Base-by-base conservation (phyloP, 2,797 vertebrate species). In the Lutjanus campechanus region DNA sequence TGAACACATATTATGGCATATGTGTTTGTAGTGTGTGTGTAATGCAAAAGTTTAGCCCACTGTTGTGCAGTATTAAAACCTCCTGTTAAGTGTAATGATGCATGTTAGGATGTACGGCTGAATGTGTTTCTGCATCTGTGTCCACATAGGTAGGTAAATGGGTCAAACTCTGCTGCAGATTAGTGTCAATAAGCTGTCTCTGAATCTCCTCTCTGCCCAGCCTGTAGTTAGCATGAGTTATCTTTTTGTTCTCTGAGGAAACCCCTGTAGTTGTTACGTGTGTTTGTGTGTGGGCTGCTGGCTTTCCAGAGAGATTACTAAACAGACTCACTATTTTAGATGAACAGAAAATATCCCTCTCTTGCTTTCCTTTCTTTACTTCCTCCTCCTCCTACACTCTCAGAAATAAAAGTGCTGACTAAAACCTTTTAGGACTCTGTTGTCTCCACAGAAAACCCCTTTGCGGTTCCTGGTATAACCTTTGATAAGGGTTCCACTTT, bases 291-390 rank as follows among this genome's bases (percentile, higher is more conserved):
- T 66, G 64, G 43, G 80, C 56, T 78, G 76, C 62, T 59, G 54
- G 55, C 41, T 72, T 82, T 85, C 76, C 74, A 76, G 29, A 76
- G 59, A 71, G 46, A 87, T 65, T 72, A 84, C 43, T 43, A 53
- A 69, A 58, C 55, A 69, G 53, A 55, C 62, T 82, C 44, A 25
- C 63, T 73, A 73, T 73, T 86, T 76, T 25, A 54, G 43, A 77
- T 88, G 46, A 85, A 87, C 51, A 76, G 65, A 88, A 86, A 75
- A 74, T 60, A 11, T 79, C 79, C 64, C 73, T 53, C n/a, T 46
- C 65, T 81, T 12, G 11, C 5, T 60, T 25, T 56, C 29, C 15
- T n/a, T 20, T 60, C 56, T 68, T 67, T 36, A 61, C 69, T 29
- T 54, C 20, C 59, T 59, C 20, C 55, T 68, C 20, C 62, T 59